These are phyloP conservation scores for Neodiprion virginianus DNA, from an alignment of 1,140 invertebrate genomes.

Conservation along the genomic window DNA sequence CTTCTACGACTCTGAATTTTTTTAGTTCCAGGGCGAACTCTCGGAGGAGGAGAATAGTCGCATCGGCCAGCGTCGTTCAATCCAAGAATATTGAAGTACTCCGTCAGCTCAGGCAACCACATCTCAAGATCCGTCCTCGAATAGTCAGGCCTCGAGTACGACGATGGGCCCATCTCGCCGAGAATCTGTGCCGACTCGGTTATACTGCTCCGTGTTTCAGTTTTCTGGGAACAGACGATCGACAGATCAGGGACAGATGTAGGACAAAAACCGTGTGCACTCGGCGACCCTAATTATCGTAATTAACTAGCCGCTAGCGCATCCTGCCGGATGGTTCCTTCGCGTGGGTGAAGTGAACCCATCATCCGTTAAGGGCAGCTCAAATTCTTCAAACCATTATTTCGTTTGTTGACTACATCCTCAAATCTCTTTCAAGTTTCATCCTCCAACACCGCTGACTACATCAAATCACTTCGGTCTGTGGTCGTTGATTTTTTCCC, in stretches of 20 bases:
- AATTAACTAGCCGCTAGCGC: neutral
- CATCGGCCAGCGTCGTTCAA: neutral
- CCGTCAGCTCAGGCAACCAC: neutral
- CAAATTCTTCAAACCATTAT: neutral
- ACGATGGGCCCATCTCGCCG: constrained; percentile 26
- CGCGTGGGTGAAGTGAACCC: neutral
- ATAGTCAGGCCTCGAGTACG: neutral
- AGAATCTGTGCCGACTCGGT: constrained; percentile 22
- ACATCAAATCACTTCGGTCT: neutral
- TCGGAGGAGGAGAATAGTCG: neutral
- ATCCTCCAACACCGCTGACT: neutral
- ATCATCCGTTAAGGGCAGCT: neutral
- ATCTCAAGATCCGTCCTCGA: neutral
- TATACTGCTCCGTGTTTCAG: constrained; percentile 19
- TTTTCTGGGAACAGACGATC: constrained; percentile 44
- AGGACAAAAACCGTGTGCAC: neutral
- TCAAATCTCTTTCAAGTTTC: neutral
- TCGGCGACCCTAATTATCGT: constrained; percentile 1
- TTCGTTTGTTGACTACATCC: neutral
- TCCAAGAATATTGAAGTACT: neutral
- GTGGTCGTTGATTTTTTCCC: neutral
- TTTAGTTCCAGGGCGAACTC: neutral
- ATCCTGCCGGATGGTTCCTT: constrained; percentile 14
- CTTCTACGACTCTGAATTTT: neutral
- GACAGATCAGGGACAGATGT: constrained; percentile 29